Evolutionary conservation across 2,888 invertebrate genomes (phyloP).

Genomic region (Caenorhabditis becei): DNA sequence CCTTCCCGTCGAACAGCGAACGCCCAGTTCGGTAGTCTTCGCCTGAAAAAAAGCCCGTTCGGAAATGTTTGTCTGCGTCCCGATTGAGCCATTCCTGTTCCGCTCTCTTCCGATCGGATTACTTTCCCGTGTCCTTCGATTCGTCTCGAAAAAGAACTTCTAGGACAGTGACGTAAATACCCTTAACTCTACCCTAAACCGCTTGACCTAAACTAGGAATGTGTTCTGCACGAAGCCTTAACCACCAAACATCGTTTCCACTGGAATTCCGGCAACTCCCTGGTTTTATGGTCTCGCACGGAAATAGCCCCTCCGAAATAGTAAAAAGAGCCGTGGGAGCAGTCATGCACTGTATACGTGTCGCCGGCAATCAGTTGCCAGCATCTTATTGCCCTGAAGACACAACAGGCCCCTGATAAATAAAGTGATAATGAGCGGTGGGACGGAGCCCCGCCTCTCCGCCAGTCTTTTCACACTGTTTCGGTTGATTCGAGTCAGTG

Average conservation of each 20-base stretch:
- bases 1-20: background rate
- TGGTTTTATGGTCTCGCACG: conserved; percentile 20
- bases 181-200: conserved; percentile 27
- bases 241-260: conserved; percentile 3
- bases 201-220: conserved; percentile 33
- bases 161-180: conserved; percentile 26
- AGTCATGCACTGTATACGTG: conserved; percentile 27
- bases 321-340: conserved; percentile 34
- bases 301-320: conserved; percentile 27
- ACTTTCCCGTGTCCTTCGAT: background rate
- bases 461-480: conserved; percentile 18
- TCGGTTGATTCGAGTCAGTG: conserved; percentile 34
- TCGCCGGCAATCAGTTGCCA: conserved; percentile 4
- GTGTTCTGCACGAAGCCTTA: conserved; percentile 1
- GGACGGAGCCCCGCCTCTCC: conserved; percentile 30
- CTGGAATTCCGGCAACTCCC: conserved; percentile 13
- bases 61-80: background rate
- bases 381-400: conserved; percentile 21
- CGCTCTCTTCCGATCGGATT: conserved; percentile 21
- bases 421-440: conserved; percentile 39
- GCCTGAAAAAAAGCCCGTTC: too few relatives aligned
- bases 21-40: too few relatives aligned
- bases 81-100: conserved; percentile 14
- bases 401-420: conserved; percentile 19
- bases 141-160: conserved; percentile 21